A percentile compares a stretch with the other conserved stretches of the same genome.
These are phyloP conservation scores for Myotis pilosus DNA, from an alignment of 2,797 vertebrate species.

Conservation along the genomic window DNA sequence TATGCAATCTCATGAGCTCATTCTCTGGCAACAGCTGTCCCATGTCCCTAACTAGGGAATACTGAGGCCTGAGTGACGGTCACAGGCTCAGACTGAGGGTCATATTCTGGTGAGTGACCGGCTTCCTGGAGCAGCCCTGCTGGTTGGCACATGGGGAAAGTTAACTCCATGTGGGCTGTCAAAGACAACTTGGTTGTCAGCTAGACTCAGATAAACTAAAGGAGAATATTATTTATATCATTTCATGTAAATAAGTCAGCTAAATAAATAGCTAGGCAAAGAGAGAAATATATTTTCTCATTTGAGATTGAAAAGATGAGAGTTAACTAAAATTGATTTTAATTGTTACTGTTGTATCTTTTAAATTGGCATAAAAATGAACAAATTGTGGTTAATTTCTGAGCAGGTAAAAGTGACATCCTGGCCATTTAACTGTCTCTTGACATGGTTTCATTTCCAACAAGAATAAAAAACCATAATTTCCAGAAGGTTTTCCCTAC, in stretches of 20 bases:
- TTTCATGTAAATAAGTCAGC: constrained; percentile 53
- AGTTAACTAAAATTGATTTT: constrained; percentile 21
- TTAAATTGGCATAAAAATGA: not conserved
- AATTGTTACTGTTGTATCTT: not conserved
- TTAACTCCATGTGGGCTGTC: constrained; percentile 72
- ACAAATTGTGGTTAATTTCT: constrained; percentile 4
- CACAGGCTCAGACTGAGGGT: constrained; percentile 77
- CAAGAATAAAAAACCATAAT: not conserved
- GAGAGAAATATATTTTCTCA: constrained; percentile 62
- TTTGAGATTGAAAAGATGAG: constrained; percentile 53
- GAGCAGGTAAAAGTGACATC: not conserved
- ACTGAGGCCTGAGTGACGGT: constrained; percentile 81
- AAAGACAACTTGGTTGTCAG: constrained; percentile 75
- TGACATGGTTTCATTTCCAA: not conserved
- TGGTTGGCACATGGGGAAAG: constrained; percentile 75
- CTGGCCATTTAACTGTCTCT: not conserved
- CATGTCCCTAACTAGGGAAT: constrained; percentile 76
- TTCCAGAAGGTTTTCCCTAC: not conserved
- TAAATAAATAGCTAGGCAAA: constrained; percentile 25
- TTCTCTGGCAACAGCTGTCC: constrained; percentile 80
- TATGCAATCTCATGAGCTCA: constrained; percentile 77
- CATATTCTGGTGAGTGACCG: constrained; percentile 74
- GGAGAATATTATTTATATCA: constrained; percentile 66
- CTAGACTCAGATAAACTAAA: constrained; percentile 52
- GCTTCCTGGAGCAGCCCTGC: constrained; percentile 40